Percentiles rank a stretch among this genome's conserved stretches.
Evolutionary conservation across 2,888 invertebrate genomes (phyloP).

Genomic region (Perithous albicinctus): DNA sequence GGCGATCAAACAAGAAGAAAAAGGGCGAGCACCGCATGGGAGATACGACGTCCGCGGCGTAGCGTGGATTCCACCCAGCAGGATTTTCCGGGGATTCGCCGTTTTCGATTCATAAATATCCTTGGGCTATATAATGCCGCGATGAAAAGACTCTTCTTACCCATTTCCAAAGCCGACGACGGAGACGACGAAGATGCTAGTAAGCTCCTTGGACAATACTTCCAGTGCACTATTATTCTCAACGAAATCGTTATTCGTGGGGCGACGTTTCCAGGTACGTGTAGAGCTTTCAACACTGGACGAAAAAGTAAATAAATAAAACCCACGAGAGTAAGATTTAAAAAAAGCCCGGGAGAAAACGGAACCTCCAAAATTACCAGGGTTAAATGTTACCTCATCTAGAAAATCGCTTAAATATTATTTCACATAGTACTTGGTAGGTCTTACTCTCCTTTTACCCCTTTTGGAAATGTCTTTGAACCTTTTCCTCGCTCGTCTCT

Average conservation of each 20-base stretch:
- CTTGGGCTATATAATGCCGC: conserved; percentile 73
- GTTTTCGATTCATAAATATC: conserved; percentile 77
- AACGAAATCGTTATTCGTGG: conserved; percentile 68
- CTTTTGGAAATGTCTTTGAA: conserved; percentile 55
- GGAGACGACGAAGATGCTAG: conserved; percentile 6
- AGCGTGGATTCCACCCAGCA: conserved; percentile 49
- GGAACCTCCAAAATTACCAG: conserved; percentile 39
- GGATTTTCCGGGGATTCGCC: conserved; percentile 74
- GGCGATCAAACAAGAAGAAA: conserved; percentile 23
- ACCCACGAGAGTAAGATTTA: background rate
- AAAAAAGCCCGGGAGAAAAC: conserved; percentile 25
- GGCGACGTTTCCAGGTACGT: conserved; percentile 19
- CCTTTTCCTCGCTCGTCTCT: conserved; percentile 21
- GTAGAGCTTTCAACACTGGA: background rate
- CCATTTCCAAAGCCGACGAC: conserved; percentile 38
- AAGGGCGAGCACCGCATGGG: conserved; percentile 20
- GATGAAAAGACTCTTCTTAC: conserved; percentile 70
- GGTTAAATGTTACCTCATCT: conserved; percentile 45
- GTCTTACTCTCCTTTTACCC: conserved; percentile 1
- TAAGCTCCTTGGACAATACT: conserved; percentile 51
- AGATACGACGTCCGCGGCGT: conserved; percentile 39
- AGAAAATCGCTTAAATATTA: conserved; percentile 61
- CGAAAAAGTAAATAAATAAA: conserved; percentile 3
- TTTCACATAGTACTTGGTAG: conserved; percentile 25
- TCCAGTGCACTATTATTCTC: conserved; percentile 59